Evolutionary conservation across 2,888 invertebrate species (phyloP).

Genomic region (Euspilapteryx auroguttella): DNA sequence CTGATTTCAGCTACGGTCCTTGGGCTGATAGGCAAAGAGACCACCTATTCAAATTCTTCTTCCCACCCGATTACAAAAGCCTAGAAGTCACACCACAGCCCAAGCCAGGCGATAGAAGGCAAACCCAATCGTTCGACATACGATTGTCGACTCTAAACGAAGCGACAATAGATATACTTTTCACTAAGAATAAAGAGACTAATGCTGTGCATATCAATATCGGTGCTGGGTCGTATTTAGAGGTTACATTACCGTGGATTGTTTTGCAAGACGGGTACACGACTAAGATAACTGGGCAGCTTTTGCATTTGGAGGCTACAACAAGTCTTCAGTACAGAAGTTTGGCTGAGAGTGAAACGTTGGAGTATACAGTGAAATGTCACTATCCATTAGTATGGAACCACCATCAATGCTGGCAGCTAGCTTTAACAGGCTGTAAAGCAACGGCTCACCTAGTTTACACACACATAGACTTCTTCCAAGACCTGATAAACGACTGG

Average conservation of each 20-base stretch:
- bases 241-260: constrained; percentile 95
- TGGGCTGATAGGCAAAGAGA: constrained; percentile 99
- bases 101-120: constrained; percentile 83
- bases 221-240: constrained; percentile 93
- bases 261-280: constrained; percentile 85
- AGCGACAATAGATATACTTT: constrained; percentile 93
- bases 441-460: constrained; percentile 91
- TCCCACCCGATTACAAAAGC: constrained; percentile 83
- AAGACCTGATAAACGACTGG: constrained; percentile 97
- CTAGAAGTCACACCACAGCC: constrained; percentile 80
- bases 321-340: constrained; percentile 94
- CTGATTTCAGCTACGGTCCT: constrained; percentile 96
- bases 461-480: constrained; percentile 94
- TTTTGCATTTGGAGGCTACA: constrained; percentile 92
- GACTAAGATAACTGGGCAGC: constrained; percentile 89
- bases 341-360: constrained; percentile 90
- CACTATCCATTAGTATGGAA: constrained; percentile 96
- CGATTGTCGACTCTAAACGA: constrained; percentile 88
- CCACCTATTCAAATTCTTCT: constrained; percentile 94
- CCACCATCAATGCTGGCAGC: constrained; percentile 92
- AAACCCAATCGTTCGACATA: constrained; percentile 91
- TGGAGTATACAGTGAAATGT: constrained; percentile 86
- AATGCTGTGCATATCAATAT: constrained; percentile 96
- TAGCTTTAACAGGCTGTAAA: constrained; percentile 91
- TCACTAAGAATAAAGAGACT: constrained; percentile 92